phyloP scores from a whole-genome alignment of 2,113 vertebrate species.

The Todiramphus chloris region DNA sequence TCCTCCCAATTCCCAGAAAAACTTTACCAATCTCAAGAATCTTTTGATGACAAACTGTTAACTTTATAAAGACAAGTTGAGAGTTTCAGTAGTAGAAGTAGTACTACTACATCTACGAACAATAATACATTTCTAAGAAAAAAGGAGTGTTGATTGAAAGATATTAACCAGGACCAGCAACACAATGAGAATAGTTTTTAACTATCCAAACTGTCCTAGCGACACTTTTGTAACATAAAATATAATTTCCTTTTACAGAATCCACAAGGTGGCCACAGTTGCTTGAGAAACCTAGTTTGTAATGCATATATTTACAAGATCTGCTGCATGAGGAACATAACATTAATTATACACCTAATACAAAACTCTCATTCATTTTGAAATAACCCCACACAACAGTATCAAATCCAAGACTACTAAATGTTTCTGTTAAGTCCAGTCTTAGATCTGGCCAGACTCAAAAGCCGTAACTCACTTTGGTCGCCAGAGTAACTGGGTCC shows the following conservation, averaged over 20 bases:
- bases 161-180: neutral
- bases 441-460: neutral
- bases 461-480: neutral
- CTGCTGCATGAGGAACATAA: neutral
- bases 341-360: neutral
- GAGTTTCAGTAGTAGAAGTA: neutral
- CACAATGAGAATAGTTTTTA: neutral
- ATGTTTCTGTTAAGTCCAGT: neutral
- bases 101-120: neutral
- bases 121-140: neutral
- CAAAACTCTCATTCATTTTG: neutral
- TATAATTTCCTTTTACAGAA: neutral
- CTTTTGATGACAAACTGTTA: neutral
- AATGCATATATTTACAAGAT: neutral
- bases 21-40: neutral
- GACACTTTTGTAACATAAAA: neutral
- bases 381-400: neutral
- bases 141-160: neutral
- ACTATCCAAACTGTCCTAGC: neutral
- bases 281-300: neutral
- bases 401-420: neutral
- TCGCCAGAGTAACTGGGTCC: neutral
- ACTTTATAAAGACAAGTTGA: neutral
- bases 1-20: neutral
- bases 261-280: conserved; percentile 50